Evolutionary conservation across 2,797 vertebrate species (phyloP), one percentile per base, ranked within the genome.

Genomic region (Alauda arvensis): DNA sequence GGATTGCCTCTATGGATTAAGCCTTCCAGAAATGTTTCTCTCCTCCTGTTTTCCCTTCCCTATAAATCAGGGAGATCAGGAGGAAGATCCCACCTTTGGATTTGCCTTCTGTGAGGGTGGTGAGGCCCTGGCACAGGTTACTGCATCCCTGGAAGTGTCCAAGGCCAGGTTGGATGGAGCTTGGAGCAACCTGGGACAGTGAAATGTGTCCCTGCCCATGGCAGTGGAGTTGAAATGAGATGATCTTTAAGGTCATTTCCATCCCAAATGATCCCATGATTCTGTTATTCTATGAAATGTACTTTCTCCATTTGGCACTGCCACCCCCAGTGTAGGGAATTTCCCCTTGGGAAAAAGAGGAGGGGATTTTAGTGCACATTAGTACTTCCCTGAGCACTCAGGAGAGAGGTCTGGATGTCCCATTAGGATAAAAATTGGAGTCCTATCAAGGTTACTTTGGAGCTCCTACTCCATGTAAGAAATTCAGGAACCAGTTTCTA

Each of bases 1-100:
- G 86, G 92, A 83, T 92, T 94, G 40, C 4, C 8, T 59, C 88
- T 91, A 92, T 87, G 86, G 91, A 93, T 92, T 83, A 76, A 70
- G 43, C 90, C 79, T 91, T 87, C 77, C 70, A 90, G 90, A 83
- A 89, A 70, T 51, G 77, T 81, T 91, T 81, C 60, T 70, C 10
- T 76, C 40, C 67, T 74, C 33, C 42, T 87, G 7, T 67, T 85
- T 81, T 60, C 42, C 33, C 34, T n/a, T 75, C 1, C 1, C 33
- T 71, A 6, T 82, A 67, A 59, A 75, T 70, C 39, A 78, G 48
- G 9, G 42, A 59, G 60, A 43, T 83, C 52, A n/a, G 61, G 59
- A 60, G 57, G 34, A 29, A 51, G 63, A 37, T 91, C 28, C 21
- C 68, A 70, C 16, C 31, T 65, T 77, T 85, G 63, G 43, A 4